phyloP scores from a whole-genome alignment of 2,113 vertebrate species.

The Phodopus roborovskii region DNA sequence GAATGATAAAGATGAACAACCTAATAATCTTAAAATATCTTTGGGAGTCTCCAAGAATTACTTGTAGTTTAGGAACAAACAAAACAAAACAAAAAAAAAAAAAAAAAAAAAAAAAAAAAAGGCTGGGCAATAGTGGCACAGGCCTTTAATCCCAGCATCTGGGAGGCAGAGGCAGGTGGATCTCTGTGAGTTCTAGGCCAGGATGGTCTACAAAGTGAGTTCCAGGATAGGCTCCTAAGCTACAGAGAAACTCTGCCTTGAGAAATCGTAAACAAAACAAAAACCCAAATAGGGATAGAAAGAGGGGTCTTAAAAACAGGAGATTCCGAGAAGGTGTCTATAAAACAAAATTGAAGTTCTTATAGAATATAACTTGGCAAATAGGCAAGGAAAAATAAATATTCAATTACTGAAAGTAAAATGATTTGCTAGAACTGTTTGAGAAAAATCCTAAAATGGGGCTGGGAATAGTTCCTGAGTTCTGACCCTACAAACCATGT shows the following conservation, averaged over 20 bases:
- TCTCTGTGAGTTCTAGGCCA: too few species aligned
- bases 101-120: too few species aligned
- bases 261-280: not conserved
- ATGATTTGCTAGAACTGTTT: not conserved
- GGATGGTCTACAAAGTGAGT: too few species aligned
- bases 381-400: not conserved
- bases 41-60: not conserved
- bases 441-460: not conserved
- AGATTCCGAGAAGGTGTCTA: too few species aligned
- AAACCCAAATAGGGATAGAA: not conserved
- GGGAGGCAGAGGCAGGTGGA: too few species aligned
- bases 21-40: not conserved
- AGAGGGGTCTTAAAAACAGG: not conserved
- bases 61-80: not conserved
- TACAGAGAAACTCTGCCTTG: too few species aligned
- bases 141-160: too few species aligned
- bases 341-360: too few species aligned
- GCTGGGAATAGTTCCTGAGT: not conserved
- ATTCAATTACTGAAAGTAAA: not conserved
- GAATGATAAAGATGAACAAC: not conserved
- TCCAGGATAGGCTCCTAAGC: too few species aligned
- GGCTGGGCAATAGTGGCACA: too few species aligned
- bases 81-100: too few species aligned
- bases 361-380: too few species aligned
- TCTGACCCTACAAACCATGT: not conserved